These are phyloP conservation scores for Nymphalis io DNA, from an alignment of 1,140 invertebrate species.

Conservation along the genomic window DNA sequence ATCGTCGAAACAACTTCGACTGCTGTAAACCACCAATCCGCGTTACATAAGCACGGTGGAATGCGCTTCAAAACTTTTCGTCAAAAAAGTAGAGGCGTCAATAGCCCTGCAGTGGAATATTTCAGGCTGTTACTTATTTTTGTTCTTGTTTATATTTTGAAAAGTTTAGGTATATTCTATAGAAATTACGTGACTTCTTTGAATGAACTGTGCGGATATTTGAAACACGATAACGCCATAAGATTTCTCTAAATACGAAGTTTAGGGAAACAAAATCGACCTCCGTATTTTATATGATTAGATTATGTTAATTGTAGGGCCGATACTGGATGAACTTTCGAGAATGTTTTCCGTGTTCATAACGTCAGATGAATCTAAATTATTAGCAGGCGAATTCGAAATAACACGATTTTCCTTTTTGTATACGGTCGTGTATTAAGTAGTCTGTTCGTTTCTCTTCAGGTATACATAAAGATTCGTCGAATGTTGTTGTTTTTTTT, in stretches of 20 bases:
- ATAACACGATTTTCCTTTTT: conserved; percentile 24
- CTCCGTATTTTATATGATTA: neutral
- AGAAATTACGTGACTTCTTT: no score
- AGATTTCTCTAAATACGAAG: neutral
- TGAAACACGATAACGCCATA: no score
- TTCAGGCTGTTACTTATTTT: no score
- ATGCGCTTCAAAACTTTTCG: no score
- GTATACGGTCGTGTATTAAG: conserved; percentile 14
- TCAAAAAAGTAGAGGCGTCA: no score
- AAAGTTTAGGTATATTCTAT: no score
- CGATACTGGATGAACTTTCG: conserved; percentile 9
- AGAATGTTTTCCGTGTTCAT: conserved; percentile 23
- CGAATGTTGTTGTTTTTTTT: neutral
- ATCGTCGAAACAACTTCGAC: no score
- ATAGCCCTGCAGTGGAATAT: no score
- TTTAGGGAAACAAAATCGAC: neutral
- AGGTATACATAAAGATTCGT: neutral
- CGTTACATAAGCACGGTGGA: no score
- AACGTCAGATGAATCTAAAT: conserved; percentile 28
- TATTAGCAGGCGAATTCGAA: conserved; percentile 5
- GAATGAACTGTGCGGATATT: no score
- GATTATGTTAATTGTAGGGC: conserved; percentile 15
- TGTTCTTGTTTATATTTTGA: no score
- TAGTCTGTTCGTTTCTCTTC: neutral
- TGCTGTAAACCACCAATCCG: no score